phyloP scores from a whole-genome alignment of 2,888 invertebrate genomes.

The Orthosia cruda region DNA sequence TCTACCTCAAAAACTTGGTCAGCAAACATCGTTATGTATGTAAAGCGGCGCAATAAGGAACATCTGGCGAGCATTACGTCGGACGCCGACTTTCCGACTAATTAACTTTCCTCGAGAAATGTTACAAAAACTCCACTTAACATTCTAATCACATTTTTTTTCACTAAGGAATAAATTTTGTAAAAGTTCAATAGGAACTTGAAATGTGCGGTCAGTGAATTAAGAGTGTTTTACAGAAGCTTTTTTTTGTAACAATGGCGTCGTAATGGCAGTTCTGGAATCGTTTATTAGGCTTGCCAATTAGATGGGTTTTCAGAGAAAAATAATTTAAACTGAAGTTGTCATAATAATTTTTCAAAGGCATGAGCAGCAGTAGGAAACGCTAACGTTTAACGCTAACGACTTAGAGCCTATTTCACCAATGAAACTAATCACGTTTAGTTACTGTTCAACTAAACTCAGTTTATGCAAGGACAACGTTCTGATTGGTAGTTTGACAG shows the following conservation, averaged over 20 bases:
- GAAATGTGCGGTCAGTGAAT: slow-evolving; percentile 58
- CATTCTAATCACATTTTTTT: slow-evolving; percentile 71
- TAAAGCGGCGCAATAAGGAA: slow-evolving; percentile 67
- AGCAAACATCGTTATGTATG: slow-evolving; percentile 60
- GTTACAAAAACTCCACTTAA: slow-evolving; percentile 71
- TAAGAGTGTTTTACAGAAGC: slow-evolving; percentile 31
- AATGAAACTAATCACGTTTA: no score
- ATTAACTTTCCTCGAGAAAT: slow-evolving; percentile 74
- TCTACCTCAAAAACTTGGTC: slow-evolving; percentile 52
- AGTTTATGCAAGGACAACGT: no score
- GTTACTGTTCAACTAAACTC: no score
- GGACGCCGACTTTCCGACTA: slow-evolving; percentile 71
- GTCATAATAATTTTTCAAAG: neutral
- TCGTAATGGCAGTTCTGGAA: slow-evolving; percentile 28
- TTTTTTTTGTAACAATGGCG: slow-evolving; percentile 32
- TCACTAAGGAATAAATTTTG: slow-evolving; percentile 65
- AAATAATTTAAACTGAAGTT: neutral
- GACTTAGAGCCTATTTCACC: no score
- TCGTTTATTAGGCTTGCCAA: slow-evolving; percentile 17
- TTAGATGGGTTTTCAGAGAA: slow-evolving; percentile 4
- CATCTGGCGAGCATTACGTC: slow-evolving; percentile 71
- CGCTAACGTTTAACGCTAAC: no score
- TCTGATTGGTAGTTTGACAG: no score
- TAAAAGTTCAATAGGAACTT: slow-evolving; percentile 62
- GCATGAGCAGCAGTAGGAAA: neutral